Conservation (phyloP, 2,888 invertebrate species). For the Trissolcus japonicus region DNA sequence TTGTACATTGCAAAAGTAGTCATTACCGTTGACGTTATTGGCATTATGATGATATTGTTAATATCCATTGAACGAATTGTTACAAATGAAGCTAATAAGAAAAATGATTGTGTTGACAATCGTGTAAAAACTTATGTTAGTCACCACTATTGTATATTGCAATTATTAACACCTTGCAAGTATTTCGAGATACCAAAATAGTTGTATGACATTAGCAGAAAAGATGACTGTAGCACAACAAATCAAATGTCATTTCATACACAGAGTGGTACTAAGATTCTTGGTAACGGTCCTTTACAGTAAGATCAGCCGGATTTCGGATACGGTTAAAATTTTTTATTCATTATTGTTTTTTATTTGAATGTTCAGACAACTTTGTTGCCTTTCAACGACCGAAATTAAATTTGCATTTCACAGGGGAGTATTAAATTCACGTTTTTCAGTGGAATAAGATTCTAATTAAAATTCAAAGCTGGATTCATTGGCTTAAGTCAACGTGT, state of each 20-base stretch:
- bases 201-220: constrained; percentile 7
- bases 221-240: constrained; percentile 55
- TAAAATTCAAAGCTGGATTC: no score
- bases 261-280: constrained; percentile 13
- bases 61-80: constrained; percentile 28
- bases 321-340: constrained; percentile 8
- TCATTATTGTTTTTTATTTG: background rate
- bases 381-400: background rate
- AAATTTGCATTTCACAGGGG: background rate
- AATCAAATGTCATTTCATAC: constrained; percentile 33
- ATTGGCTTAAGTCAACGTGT: no score
- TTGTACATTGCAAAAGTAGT: constrained; percentile 73
- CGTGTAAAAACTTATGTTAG: constrained; percentile 41
- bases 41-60: constrained; percentile 38
- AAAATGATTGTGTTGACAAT: constrained; percentile 45
- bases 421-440: no score
- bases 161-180: constrained; percentile 11
- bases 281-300: constrained; percentile 2
- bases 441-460: no score
- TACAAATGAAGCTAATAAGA: constrained; percentile 6
- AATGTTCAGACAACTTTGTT: background rate
- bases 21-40: constrained; percentile 64
- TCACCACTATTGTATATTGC: constrained; percentile 25
- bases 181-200: constrained; percentile 14
- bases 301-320: constrained; percentile 20